A percentile compares a stretch with the other conserved stretches of the same genome.
Evolutionary conservation across 2,113 vertebrate species (phyloP).

Genomic region (Spizaetus ornatus): DNA sequence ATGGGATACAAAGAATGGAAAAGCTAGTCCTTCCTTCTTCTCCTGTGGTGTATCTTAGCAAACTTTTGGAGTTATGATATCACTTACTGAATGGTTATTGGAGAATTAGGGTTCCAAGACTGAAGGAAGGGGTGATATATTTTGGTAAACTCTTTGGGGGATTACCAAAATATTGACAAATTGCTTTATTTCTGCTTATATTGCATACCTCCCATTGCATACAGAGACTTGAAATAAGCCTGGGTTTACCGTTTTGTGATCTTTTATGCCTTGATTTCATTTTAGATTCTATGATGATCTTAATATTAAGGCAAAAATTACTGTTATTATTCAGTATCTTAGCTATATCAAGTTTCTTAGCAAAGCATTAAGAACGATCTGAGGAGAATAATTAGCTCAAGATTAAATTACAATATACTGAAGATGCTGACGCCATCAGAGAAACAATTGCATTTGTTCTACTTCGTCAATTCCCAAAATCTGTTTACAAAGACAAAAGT

Average conservation of each 20-base stretch:
- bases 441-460: not conserved
- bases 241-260: not conserved
- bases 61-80: not conserved
- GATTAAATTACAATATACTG: not conserved
- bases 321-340: not conserved
- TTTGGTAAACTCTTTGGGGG: not conserved
- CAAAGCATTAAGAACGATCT: not conserved
- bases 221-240: not conserved
- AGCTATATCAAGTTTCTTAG: not conserved
- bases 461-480: not conserved
- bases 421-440: not conserved
- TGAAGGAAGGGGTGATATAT: not conserved
- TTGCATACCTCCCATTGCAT: not conserved
- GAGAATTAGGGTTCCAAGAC: not conserved
- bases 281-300: not conserved
- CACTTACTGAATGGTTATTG: not conserved
- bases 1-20: not conserved
- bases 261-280: not conserved
- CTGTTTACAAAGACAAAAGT: not conserved
- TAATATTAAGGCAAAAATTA: not conserved
- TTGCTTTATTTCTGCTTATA: not conserved
- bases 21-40: not conserved
- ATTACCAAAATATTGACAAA: not conserved
- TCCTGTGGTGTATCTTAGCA: not conserved
- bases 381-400: not conserved